Percentiles rank a stretch among this genome's conserved stretches.
Conservation (phyloP, 1,140 invertebrate genomes). For the Lordiphosa collinella region DNA sequence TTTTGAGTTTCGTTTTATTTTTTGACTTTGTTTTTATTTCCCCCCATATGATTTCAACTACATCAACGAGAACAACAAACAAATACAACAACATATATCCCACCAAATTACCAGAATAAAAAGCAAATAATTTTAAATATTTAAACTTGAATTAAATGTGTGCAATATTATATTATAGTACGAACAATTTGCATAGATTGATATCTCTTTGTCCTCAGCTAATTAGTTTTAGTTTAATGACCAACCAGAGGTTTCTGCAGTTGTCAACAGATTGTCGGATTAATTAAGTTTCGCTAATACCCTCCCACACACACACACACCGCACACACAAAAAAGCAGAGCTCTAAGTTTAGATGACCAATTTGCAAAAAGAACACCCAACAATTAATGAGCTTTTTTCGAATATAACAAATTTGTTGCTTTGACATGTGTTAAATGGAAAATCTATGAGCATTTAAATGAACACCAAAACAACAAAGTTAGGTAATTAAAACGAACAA, state of each 20-base stretch:
- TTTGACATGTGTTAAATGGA: slow-evolving; percentile 62
- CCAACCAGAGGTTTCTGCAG: slow-evolving; percentile 65
- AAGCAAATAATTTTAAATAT: slow-evolving; percentile 4
- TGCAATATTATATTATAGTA: slow-evolving; percentile 10
- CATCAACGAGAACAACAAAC: slow-evolving; percentile 37
- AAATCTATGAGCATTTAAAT: slow-evolving; percentile 65
- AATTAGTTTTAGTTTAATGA: slow-evolving; percentile 46
- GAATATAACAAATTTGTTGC: slow-evolving; percentile 63
- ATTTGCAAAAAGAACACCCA: slow-evolving; percentile 27
- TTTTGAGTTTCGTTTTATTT: slow-evolving; percentile 20
- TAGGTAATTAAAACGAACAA: slow-evolving; percentile 22
- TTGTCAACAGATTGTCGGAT: slow-evolving; percentile 42
- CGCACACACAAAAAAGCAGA: slow-evolving; percentile 2
- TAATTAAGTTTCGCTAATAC: slow-evolving; percentile 27
- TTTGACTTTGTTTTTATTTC: slow-evolving; percentile 4
- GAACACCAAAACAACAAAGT: slow-evolving; percentile 32
- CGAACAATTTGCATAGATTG: slow-evolving; percentile 19
- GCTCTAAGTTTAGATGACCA: slow-evolving; percentile 35
- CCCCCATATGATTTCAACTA: slow-evolving; percentile 44
- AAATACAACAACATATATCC: slow-evolving; percentile 70
- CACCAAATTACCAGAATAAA: slow-evolving; percentile 59
- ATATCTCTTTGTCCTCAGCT: slow-evolving; percentile 7
- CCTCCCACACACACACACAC: slow-evolving; percentile 5
- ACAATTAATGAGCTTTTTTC: slow-evolving; percentile 70
- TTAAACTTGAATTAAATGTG: slow-evolving; percentile 3